Base-by-base conservation (phyloP, 2,113 vertebrate genomes). In the Megatriorchis doriae region DNA sequence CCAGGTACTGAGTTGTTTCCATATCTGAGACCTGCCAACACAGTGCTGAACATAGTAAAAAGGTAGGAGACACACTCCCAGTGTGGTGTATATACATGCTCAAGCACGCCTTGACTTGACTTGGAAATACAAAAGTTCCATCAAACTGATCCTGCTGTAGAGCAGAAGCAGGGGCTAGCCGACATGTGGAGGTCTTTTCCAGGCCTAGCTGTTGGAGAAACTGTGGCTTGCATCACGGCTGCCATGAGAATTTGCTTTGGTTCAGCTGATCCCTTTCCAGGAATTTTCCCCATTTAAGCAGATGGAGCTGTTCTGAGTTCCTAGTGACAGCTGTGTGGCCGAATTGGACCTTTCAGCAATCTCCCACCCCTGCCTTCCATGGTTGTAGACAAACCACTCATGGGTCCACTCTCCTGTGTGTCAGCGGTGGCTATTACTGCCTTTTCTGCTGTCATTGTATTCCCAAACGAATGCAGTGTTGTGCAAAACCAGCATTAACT, bases 241-340 rank as follows among this genome's bases (percentile, higher is more conserved):
- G 42, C 53, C 19, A 8, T 6, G 23, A 36, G 40, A 85, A 56
- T 12, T 6, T 45, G 23, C 23, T 62, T 66, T 71, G 25, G 6
- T 81, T 36, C 55, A 26, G 22, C 16, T 72, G 20, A 80, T 55
- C 16, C 13, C 3, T 42, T 20, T 56, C 47, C 18, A 61, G 40
- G 34, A 67, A 7, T 80, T 20, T 52, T 40, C 31, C 45, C 7
- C 3, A 10, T 56, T 92, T 56, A 75, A 61, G 16, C 22, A 77
- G 10, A 18, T 56, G 22, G 62, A 74, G 16, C 13, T 88, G 34
- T 36, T 85, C 36, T 53, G n/a, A 1, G 4, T 50, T 83, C n/a
- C 5, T 2, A 1, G 0, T 34, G 29, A 8, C 5, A 34, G 18
- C 1, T 3, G 0, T 47, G 11, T 68, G 62, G 27, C 19, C 2